Evolutionary conservation across 2,888 invertebrate species (phyloP), one percentile per base, ranked within the genome.

Genomic region (Argyra leucocephala): DNA sequence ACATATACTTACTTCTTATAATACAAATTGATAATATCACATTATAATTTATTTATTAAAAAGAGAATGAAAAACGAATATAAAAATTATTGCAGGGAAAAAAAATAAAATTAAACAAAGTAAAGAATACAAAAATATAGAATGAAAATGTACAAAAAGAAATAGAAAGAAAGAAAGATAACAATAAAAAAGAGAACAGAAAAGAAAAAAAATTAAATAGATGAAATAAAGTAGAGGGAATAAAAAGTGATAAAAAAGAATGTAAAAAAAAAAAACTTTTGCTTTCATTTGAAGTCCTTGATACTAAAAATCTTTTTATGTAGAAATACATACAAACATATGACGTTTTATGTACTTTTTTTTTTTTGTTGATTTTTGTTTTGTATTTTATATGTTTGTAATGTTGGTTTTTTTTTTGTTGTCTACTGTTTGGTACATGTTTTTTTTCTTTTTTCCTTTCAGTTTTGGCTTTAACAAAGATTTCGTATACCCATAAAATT

Each of bases 31-130:
- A 48, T 48, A 48, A 48, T 48, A n/a, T 48, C 48, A 48, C n/a
- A 48, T 48, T 48, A 48, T 48, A 6, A 48, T 48, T 48, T 48
- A 48, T 48, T 48, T 48, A 48, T 48, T 48, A 48, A 48, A 48
- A 48, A n/a, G 6, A 18, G 12, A 48, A 18, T 2, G 18, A 48
- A 48, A 48, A 48, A 48, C 2, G 18, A 48, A 18, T 18, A 48
- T 12, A 18, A 48, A 6, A 48, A 48, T 15, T 2, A n/a, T n/a
- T n/a, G n/a, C n/a, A 31, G 10, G 31, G 31, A 31, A 48, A n/a
- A 48, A 18, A 48, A n/a, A 18, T 3, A 48, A 48, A 2, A 48
- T 18, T 48, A n/a, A 48, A 48, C 31, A 31, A 31, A 37, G 12
- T 37, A 5, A 37, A 15, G 37, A 37, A 37, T 3, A 18, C 12